Conservation (phyloP, 2,113 vertebrate genomes). For the Serilophus lunatus region DNA sequence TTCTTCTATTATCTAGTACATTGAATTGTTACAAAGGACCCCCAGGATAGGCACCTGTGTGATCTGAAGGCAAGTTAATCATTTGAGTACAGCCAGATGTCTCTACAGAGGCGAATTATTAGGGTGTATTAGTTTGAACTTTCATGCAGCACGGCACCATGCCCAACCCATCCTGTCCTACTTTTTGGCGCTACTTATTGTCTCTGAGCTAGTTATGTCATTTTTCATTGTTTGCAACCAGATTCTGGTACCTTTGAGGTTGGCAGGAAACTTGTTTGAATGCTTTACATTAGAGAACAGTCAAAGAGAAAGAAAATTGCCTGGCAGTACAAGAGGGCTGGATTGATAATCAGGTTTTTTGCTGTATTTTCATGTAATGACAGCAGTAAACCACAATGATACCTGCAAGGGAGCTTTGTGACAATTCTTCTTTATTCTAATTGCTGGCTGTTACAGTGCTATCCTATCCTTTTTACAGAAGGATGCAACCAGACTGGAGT, state of each 20-base stretch:
- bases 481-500: neutral
- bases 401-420: neutral
- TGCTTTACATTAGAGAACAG: neutral
- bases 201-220: neutral
- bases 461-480: neutral
- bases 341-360: neutral
- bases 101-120: neutral
- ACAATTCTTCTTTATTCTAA: neutral
- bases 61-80: neutral
- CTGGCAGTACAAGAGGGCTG: neutral
- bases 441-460: neutral
- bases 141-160: neutral
- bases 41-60: neutral
- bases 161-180: neutral
- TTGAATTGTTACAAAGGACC: neutral
- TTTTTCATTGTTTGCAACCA: neutral
- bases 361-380: neutral
- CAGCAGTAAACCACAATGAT: neutral
- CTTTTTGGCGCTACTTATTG: neutral
- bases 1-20: neutral
- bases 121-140: neutral
- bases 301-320: neutral
- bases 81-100: neutral
- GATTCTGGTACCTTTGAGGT: neutral
- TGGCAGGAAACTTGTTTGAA: neutral